These are phyloP conservation scores for Iselma pallidipennis DNA, from an alignment of 2,888 invertebrate genomes.

Conservation along the genomic window DNA sequence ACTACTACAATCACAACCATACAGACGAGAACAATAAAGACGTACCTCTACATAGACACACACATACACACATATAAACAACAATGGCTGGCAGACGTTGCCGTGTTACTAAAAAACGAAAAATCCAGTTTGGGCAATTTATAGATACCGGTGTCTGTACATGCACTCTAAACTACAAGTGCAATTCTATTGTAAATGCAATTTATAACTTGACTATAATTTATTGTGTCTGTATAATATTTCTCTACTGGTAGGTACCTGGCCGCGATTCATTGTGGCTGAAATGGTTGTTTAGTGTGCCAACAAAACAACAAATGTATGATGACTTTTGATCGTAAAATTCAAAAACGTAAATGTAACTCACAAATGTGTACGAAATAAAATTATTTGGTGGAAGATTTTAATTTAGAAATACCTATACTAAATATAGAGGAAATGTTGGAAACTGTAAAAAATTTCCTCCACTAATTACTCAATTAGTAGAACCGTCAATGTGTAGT, in stretches of 20 bases:
- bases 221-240: constrained; percentile 34
- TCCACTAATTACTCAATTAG: too few species aligned
- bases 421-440: not conserved
- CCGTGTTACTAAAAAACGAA: constrained; percentile 15
- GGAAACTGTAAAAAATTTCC: too few species aligned
- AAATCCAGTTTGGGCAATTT: constrained; percentile 29
- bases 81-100: not conserved
- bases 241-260: constrained; percentile 37
- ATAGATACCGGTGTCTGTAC: constrained; percentile 35
- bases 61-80: not conserved
- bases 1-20: not conserved
- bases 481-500: too few species aligned
- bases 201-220: constrained; percentile 33
- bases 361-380: not conserved
- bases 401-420: not conserved
- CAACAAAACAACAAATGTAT: not conserved
- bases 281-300: not conserved
- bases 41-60: not conserved
- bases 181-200: constrained; percentile 36
- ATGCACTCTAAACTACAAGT: constrained; percentile 38
- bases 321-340: not conserved
- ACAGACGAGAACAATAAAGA: not conserved
- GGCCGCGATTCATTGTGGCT: constrained; percentile 14
- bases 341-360: not conserved
- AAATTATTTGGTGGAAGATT: not conserved